phyloP scores from a whole-genome alignment of 2,888 invertebrate species.

The Aporophyla lueneburgensis region DNA sequence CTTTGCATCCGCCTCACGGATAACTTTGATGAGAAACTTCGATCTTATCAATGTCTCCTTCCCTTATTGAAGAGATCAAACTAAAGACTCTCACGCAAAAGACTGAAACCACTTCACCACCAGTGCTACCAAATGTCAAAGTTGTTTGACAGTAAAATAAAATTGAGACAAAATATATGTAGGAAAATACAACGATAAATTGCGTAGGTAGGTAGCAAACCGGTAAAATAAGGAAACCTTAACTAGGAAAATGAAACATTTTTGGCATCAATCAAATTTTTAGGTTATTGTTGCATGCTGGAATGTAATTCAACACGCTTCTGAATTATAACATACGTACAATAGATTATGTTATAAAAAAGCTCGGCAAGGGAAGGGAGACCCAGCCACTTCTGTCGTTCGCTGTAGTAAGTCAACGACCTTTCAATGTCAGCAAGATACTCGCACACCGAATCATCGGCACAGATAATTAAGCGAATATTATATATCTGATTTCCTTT shows the following conservation, averaged over 20 bases:
- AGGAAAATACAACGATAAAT: slow-evolving; percentile 17
- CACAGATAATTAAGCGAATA: slow-evolving; percentile 78
- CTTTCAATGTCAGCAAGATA: slow-evolving; percentile 87
- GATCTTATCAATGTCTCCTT: slow-evolving; percentile 77
- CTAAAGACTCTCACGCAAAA: slow-evolving; percentile 2
- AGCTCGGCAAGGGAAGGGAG: slow-evolving; percentile 78
- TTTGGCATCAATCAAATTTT: neutral
- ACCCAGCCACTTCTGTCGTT: slow-evolving; percentile 77
- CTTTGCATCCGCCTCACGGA: slow-evolving; percentile 88
- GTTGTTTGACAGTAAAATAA: neutral
- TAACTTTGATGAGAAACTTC: slow-evolving; percentile 80
- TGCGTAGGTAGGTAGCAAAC: slow-evolving; percentile 15
- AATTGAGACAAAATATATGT: neutral
- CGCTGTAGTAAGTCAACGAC: slow-evolving; percentile 84
- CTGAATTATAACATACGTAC: slow-evolving; percentile 53
- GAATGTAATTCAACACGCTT: slow-evolving; percentile 45
- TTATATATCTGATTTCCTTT: slow-evolving; percentile 75
- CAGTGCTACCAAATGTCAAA: neutral
- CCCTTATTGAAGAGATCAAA: slow-evolving; percentile 65
- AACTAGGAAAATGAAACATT: neutral
- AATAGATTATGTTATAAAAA: slow-evolving; percentile 68
- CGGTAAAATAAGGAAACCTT: slow-evolving; percentile 28
- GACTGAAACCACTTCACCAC: neutral
- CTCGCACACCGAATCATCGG: slow-evolving; percentile 79
- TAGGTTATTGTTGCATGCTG: slow-evolving; percentile 25